A percentile compares a stretch with the other conserved stretches of the same genome.
Conservation (phyloP, 2,888 invertebrate genomes). For the Calameuta idolon region DNA sequence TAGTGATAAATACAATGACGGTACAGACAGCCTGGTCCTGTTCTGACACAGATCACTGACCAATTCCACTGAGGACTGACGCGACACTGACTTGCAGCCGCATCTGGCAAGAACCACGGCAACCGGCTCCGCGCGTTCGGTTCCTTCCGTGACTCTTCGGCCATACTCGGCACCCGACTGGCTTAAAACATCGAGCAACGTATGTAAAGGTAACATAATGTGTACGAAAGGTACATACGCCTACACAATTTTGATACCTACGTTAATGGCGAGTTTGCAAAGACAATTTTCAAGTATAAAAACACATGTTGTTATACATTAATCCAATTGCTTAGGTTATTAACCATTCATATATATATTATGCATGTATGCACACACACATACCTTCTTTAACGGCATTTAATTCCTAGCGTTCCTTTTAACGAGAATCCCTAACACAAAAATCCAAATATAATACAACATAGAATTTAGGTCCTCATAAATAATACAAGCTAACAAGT, state of each 20-base stretch:
- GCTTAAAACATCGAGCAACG: background rate
- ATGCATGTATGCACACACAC: no score
- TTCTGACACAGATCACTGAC: conserved; percentile 59
- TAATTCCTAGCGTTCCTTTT: background rate
- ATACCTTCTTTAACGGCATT: background rate
- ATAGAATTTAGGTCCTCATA: background rate
- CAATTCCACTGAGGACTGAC: conserved; percentile 57
- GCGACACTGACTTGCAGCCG: conserved; percentile 56
- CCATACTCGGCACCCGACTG: conserved; percentile 23
- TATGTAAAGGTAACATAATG: conserved; percentile 7
- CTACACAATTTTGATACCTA: conserved; percentile 22
- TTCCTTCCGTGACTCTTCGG: conserved; percentile 34
- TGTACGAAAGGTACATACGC: conserved; percentile 21
- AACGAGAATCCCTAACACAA: background rate
- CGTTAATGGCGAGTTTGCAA: conserved; percentile 18
- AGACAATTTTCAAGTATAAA: background rate
- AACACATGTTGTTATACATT: background rate
- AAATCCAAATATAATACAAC: background rate
- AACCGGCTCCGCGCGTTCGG: conserved; percentile 42
- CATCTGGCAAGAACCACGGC: conserved; percentile 32
- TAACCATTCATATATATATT: background rate
- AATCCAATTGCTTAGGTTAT: background rate
- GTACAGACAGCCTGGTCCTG: conserved; percentile 26
- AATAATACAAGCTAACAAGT: background rate
- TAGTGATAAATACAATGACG: conserved; percentile 5